Evolutionary conservation across 2,113 vertebrate species (phyloP), one percentile per base, ranked within the genome.

Genomic region (Alligator sinensis): DNA sequence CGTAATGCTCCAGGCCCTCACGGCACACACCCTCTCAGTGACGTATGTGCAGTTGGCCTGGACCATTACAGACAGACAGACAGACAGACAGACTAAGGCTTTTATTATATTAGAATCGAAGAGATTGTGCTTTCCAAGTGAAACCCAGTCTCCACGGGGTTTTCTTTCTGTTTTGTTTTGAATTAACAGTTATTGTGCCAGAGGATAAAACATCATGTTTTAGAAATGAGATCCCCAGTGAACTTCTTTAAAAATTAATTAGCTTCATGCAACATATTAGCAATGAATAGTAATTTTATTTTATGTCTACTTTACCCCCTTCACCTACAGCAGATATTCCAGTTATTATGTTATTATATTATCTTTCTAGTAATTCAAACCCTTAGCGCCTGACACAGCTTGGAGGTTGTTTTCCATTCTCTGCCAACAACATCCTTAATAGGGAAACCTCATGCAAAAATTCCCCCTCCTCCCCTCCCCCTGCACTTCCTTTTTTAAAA

Each of bases 201-300:
- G 95, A 97, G 97, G 88, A 97, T 94, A 92, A 97, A 97, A 94
- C 90, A 77, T 96, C 91, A 97, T 97, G 96, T 97, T 96, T 92
- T 96, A 96, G 80, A 95, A 97, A 96, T 95, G 94, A 95, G 95
- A 95, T 93, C 96, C 93, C 96, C 13, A 55, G 95, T 68, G 95
- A 97, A 95, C 95, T 94, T 96, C 76, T 96, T 97, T 93, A 96
- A 97, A 97, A 96, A 96, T 96, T 98, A 97, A 98, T 96, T 97
- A 97, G 96, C 82, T 87, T 88, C n/a, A 16, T n/a, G 93, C 89
- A 92, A 97, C 30, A 2, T 18, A 76, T 94, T 85, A 89, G 92
- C 1, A 5, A 92, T 76, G 96, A 97, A 96, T 81, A 91, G 93
- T 17, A 83, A 92, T 96, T 96, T 90, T 60, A 89, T 95, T 85